Percentiles rank a stretch among this genome's conserved stretches.
These are phyloP conservation scores for sheep (Ovis aries) DNA, from an alignment of 2,113 vertebrate species.

Conservation along the genomic window DNA sequence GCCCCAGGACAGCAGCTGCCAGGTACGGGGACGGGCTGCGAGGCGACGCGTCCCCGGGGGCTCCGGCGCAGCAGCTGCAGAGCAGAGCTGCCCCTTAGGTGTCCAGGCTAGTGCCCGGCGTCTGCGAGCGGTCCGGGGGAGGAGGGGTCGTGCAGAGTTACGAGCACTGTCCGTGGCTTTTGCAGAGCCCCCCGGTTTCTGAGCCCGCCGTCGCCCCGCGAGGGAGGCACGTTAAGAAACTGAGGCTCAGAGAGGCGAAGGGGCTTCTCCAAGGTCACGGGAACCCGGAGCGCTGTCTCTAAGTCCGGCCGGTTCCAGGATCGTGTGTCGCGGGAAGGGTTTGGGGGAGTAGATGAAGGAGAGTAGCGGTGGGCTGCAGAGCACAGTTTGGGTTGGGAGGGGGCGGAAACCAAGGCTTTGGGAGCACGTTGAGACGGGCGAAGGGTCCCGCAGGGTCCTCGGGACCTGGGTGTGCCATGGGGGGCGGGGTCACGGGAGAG, in stretches of 20 bases:
- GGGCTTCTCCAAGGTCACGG: not conserved
- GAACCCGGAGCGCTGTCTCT: not conserved
- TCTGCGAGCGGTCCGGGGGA: not conserved
- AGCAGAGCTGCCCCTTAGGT: not conserved
- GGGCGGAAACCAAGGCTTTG: not conserved
- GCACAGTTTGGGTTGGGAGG: not conserved
- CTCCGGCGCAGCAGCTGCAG: not conserved
- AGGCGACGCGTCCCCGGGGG: not conserved
- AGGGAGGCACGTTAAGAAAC: not conserved
- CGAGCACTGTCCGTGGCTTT: not conserved
- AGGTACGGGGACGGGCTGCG: constrained; percentile 78
- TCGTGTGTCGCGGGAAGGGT: not conserved
- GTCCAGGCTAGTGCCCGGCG: not conserved
- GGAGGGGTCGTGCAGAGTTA: not conserved
- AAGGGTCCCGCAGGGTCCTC: not conserved
- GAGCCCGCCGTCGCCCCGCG: not conserved
- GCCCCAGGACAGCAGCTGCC: constrained; percentile 90
- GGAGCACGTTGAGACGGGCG: not conserved
- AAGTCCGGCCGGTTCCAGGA: not conserved
- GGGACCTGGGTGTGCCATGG: not conserved
- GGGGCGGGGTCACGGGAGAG: not conserved
- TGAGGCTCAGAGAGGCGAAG: not conserved
- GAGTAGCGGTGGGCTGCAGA: not conserved
- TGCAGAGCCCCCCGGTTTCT: not conserved
- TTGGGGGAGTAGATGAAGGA: not conserved